Base-by-base conservation (phyloP, 2,888 invertebrate species). In the Serrognathus titanus region DNA sequence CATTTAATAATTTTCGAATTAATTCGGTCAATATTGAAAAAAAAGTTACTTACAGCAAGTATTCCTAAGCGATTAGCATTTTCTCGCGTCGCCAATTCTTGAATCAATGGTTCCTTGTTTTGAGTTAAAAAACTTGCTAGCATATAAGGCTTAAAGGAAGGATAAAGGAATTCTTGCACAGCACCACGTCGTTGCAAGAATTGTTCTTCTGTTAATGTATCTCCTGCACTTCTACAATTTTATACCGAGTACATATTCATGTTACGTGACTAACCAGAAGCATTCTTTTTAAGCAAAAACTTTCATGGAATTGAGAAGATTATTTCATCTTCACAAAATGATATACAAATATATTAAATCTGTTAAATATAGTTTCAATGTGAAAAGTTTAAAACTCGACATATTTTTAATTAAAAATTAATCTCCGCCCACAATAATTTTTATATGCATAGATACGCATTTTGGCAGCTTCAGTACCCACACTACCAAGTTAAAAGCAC, bases 1-100 rank as follows among this genome's bases (percentile, higher is more conserved):
- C 7, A 5, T 7, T 16, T 16, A 16, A 3, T 11, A 4, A 40
- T 40, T 13, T 40, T 40, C 12, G 6, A 9, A 40, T 40, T 39
- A 39, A 39, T 39, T 11, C 12, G 39, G 2, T 9, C 7, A 40
- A 40, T 40, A 40, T 12, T 40, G 1, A 40, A 40, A 40, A 40
- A 6, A 5, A 11, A 1, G 10, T 6, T 37, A 39, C 53, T 53
- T 35, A 53, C 53, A 73, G 90, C 87, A 63, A 92, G 73, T 59
- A 85, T 83, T 31, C 90, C 90, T 59, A 85, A 81, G 67, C 88
- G 81, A 71, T 93, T 94, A 0, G 85, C 82, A 48, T 85, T 79
- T 74, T 94, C 94, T 20, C 93, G 82, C 1, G 82, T 71, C 3
- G 90, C 87, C 58, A 93, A 76, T 66, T 88, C 88, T 48, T 82